Base-by-base conservation (phyloP, 1,140 invertebrate genomes). In the Oryctes rhinoceros region DNA sequence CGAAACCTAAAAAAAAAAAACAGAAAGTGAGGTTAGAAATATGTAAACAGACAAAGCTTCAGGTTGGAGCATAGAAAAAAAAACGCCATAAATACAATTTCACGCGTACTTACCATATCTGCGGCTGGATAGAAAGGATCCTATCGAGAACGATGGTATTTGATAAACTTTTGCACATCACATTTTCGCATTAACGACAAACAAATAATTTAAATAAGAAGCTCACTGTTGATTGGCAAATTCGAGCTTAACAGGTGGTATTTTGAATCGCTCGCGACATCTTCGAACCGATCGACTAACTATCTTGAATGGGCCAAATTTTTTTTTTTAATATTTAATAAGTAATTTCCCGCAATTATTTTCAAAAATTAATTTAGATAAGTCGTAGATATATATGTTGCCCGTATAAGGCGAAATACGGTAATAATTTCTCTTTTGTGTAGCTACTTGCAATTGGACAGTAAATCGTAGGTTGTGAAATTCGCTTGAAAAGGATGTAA, bases 191-290 rank as follows among this genome's bases (percentile, higher is more conserved):
- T 20, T 35, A 71, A 71, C 20, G 18, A 59, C 15, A 18, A 18
- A 59, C 53, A 18, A 6, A n/a, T n/a, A 18, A 71, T 71, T 71
- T 71, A 15, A 71, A 71, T 71, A 71, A 71, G 37, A 71, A 71
- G 24, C 65, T 71, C 9, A 13, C 0, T 71, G 20, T 71, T 71
- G 65, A 71, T 71, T 71, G 65, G 65, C 35, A 71, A 71, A 30
- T 71, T 35, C 13, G 11, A 35, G 65, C 24, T 13, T 59, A 71
- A 71, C 65, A 71, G 65, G 65, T 71, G 65, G 11, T 30, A 30
- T 37, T 71, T 71, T 37, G 65, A 35, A 0, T 59, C 13, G 0
- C 4, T 18, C 3, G 24, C 20, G 65, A 18, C 65, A 71, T 71
- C 65, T 71, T 24, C 1, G 1, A 13, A 24, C 3, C 18, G 10